A percentile compares a stretch with the other conserved stretches of the same genome.
Evolutionary conservation across 1,140 invertebrate genomes (phyloP).

Genomic region (Dendrolimus kikuchii): DNA sequence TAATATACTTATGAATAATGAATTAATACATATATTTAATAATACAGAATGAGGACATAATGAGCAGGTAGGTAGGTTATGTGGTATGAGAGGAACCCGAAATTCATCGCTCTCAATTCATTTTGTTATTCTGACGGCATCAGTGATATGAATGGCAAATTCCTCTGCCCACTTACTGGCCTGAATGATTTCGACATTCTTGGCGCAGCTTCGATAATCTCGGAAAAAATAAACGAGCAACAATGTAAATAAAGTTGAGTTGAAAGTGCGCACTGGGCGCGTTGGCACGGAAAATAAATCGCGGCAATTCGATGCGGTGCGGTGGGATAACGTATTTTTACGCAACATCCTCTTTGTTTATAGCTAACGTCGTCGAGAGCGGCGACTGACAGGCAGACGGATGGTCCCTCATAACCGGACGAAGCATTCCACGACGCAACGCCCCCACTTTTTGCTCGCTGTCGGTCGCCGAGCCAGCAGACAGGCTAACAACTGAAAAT

Average conservation of each 20-base stretch:
- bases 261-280: slow-evolving; percentile 42
- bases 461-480: slow-evolving; percentile 15
- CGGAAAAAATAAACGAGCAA: slow-evolving; percentile 62
- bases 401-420: slow-evolving; percentile 65
- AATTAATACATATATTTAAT: too few relatives aligned
- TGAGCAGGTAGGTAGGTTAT: too few relatives aligned
- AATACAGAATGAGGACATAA: too few relatives aligned
- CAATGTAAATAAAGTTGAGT: slow-evolving; percentile 60
- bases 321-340: slow-evolving; percentile 65
- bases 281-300: slow-evolving; percentile 61
- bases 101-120: background rate
- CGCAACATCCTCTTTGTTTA: slow-evolving; percentile 65
- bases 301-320: slow-evolving; percentile 42
- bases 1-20: too few relatives aligned
- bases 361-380: slow-evolving; percentile 34
- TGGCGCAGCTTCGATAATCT: slow-evolving; percentile 65
- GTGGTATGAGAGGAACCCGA: too few relatives aligned
- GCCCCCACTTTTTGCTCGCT: slow-evolving; percentile 59
- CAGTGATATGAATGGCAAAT: slow-evolving; percentile 65
- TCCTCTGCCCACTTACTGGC: slow-evolving; percentile 64
- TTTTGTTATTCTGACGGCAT: slow-evolving; percentile 29
- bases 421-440: slow-evolving; percentile 61
- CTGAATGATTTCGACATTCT: slow-evolving; percentile 72
- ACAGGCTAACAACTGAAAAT: slow-evolving; percentile 50
- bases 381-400: slow-evolving; percentile 33